These are phyloP conservation scores for Pseudomyrmex cubaensis DNA, from an alignment of 1,140 invertebrate genomes.

Conservation along the genomic window DNA sequence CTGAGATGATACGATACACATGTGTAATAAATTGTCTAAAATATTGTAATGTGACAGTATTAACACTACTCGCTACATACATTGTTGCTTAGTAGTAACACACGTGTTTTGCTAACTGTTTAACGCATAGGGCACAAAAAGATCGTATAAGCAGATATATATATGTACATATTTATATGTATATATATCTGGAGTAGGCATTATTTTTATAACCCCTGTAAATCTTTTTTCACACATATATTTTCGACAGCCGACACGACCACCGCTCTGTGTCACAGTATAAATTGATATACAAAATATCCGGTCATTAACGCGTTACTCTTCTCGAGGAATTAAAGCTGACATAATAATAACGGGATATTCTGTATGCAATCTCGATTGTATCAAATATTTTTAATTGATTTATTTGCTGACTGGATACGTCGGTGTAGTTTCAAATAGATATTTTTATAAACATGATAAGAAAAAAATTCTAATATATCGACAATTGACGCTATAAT, in stretches of 20 bases:
- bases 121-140: constrained; percentile 61
- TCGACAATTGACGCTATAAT: constrained; percentile 19
- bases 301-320: constrained; percentile 30
- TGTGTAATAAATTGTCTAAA: constrained; percentile 6
- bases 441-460: constrained; percentile 47
- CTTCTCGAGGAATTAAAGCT: constrained; percentile 13
- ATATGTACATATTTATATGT: constrained; percentile 28
- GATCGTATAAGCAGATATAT: constrained; percentile 39
- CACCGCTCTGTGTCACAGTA: too few relatives aligned
- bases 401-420: background rate
- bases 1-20: constrained; percentile 11
- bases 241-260: constrained; percentile 45
- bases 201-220: constrained; percentile 73
- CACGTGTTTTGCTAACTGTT: constrained; percentile 36
- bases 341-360: background rate
- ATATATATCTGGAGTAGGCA: constrained; percentile 60
- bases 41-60: constrained; percentile 62
- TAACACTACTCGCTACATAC: constrained; percentile 56
- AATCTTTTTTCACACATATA: constrained; percentile 48
- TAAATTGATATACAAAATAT: constrained; percentile 16
- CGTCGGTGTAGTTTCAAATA: constrained; percentile 15
- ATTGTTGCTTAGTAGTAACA: constrained; percentile 67
- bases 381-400: constrained; percentile 30
- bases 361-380: constrained; percentile 19
- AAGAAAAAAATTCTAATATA: constrained; percentile 18